Evolutionary conservation across 2,888 invertebrate species (phyloP).

Genomic region (Cheilosia urbana): DNA sequence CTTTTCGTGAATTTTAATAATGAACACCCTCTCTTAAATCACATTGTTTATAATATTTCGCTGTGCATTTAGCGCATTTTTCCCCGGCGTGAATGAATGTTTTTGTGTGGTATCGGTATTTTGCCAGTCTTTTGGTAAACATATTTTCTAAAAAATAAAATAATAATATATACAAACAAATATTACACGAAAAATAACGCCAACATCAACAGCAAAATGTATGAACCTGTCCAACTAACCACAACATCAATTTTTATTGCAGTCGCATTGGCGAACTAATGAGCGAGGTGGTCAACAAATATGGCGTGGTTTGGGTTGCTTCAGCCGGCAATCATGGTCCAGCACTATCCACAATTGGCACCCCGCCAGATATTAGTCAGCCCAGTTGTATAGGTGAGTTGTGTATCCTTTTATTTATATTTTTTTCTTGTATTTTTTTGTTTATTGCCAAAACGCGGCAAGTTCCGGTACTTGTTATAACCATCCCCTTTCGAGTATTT

Average conservation of each 20-base stretch:
- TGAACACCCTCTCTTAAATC: conserved; percentile 17
- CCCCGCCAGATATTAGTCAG: conserved; percentile 93
- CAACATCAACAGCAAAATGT: conserved; percentile 58
- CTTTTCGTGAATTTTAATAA: conserved; percentile 26
- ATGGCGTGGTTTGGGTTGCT: conserved; percentile 95
- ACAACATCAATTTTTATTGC: conserved; percentile 78
- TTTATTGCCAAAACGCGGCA: conserved; percentile 66
- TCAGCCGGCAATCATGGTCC: conserved; percentile 95
- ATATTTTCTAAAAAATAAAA: conserved; percentile 2
- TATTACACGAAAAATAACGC: conserved; percentile 18
- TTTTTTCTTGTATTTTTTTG: conserved; percentile 39
- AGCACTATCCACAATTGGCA: conserved; percentile 93
- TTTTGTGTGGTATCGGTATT: conserved; percentile 48
- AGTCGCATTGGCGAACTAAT: conserved; percentile 94
- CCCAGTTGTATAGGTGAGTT: conserved; percentile 91
- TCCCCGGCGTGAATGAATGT: conserved; percentile 32
- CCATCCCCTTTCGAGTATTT: conserved; percentile 44
- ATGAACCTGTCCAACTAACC: conserved; percentile 67
- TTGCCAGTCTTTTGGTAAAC: conserved; percentile 33
- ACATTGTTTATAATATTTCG: conserved; percentile 41
- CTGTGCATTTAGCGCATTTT: conserved; percentile 31
- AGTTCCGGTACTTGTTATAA: conserved; percentile 8
- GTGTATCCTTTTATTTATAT: conserved; percentile 31
- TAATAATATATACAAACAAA: neutral
- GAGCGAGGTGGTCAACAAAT: conserved; percentile 94